Evolutionary conservation across 2,888 invertebrate species (phyloP), one percentile per base, ranked within the genome.

Genomic region (Monopis laevigella): DNA sequence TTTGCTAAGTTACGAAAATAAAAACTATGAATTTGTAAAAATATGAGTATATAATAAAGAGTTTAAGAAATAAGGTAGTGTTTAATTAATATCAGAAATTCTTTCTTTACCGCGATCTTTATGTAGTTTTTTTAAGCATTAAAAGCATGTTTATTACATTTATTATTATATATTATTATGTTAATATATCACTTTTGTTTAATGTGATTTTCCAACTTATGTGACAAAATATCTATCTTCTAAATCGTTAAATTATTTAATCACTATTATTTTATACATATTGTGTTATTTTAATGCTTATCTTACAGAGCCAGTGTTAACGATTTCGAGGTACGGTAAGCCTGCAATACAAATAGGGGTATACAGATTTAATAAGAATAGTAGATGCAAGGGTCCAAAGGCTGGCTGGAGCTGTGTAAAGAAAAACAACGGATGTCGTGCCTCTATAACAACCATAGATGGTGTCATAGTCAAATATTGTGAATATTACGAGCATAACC

Each of bases 331-430:
- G 3, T 67, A 42, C 36, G 75, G 74, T 1, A 72, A 71, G 41
- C 75, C 74, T 2, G 71, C 74, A 19, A 59, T 75, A 28, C 55
- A 63, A 3, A 46, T 58, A 2, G 66, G 66, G 1, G 49, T 44
- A 7, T 63, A 66, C 43, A 54, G 65, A n/a, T 72, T 56, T 51
- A 63, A 68, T 48, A 55, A 53, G 28, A 63, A 62, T 64, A 64
- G 58, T 16, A 59, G 63, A 32, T 63, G 65, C 48, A 60, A 51
- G 35, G 65, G 63, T 0, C 55, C 56, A 0, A 54, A 57, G 39
- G 49, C 57, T 10, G 51, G 68, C 2, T 72, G 70, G 70, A 62
- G 55, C 10, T 72, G 71, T 45, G 54, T 59, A 7, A 70, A 67
- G 51, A 62, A 63, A 42, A 59, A 62, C 43, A 50, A 50, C 16